These are phyloP conservation scores for Lochmaea crataegi DNA, from an alignment of 2,888 invertebrate genomes.

Conservation along the genomic window DNA sequence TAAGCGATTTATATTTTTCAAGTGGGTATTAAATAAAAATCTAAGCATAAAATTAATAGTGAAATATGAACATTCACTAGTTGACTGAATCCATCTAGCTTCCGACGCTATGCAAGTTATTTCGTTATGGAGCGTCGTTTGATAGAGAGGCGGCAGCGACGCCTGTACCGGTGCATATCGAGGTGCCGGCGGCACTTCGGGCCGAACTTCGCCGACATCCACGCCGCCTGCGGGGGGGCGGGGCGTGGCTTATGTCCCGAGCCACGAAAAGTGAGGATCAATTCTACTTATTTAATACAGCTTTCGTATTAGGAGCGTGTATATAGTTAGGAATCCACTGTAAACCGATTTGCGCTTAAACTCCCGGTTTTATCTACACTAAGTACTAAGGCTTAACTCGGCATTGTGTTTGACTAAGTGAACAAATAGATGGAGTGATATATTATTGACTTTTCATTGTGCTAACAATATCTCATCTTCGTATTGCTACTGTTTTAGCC, in stretches of 20 bases:
- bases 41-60: no score
- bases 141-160: slow-evolving; percentile 45
- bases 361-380: slow-evolving; percentile 67
- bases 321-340: slow-evolving; percentile 67
- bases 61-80: no score
- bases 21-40: no score
- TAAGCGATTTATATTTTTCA: no score
- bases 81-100: no score
- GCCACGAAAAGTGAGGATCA: slow-evolving; percentile 67
- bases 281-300: slow-evolving; percentile 68
- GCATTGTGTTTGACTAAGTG: slow-evolving; percentile 67
- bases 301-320: slow-evolving; percentile 67
- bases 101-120: slow-evolving; percentile 29
- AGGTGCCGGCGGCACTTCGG: slow-evolving; percentile 44
- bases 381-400: slow-evolving; percentile 66
- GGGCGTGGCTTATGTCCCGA: slow-evolving; percentile 56
- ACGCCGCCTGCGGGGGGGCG: slow-evolving; percentile 44
- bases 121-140: slow-evolving; percentile 22
- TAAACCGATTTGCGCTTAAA: slow-evolving; percentile 67
- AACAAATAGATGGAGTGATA: slow-evolving; percentile 67
- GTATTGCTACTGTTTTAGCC: slow-evolving; percentile 49
- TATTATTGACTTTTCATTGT: slow-evolving; percentile 63
- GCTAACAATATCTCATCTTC: slow-evolving; percentile 49
- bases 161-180: slow-evolving; percentile 49
- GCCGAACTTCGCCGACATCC: slow-evolving; percentile 51